phyloP scores from a whole-genome alignment of 2,113 vertebrate species.

The Thomomys bottae region DNA sequence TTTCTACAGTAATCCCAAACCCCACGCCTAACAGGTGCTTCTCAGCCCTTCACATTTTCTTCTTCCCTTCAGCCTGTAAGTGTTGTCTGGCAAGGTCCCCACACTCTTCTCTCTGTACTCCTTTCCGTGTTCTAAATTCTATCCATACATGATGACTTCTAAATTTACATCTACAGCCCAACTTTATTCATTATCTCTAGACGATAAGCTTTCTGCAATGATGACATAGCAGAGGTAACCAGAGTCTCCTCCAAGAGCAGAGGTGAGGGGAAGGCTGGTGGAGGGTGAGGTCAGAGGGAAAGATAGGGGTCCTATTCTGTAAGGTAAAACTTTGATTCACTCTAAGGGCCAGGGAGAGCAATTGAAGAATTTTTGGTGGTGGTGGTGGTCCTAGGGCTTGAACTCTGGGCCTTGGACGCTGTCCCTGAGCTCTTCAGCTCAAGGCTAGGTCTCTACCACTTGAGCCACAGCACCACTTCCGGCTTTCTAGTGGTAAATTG shows the following conservation, averaged over 20 bases:
- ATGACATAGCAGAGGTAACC: not conserved
- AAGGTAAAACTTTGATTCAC: not conserved
- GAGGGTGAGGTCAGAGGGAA: not conserved
- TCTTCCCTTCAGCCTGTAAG: not conserved
- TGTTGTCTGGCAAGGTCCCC: not conserved
- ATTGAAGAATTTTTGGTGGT: not conserved
- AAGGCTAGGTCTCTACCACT: too few relatives aligned
- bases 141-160: not conserved
- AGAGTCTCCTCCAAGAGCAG: not conserved
- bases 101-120: not conserved
- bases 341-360: not conserved
- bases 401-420: too few relatives aligned
- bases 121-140: not conserved
- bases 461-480: too few relatives aligned
- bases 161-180: not conserved
- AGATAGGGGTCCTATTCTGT: not conserved
- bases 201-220: not conserved
- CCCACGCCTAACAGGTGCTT: not conserved
- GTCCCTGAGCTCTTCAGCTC: too few relatives aligned
- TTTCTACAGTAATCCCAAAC: not conserved
- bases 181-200: not conserved
- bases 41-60: not conserved
- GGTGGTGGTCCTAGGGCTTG: too few relatives aligned
- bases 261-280: not conserved
- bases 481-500: too few relatives aligned